Conservation (phyloP, 2,797 vertebrate genomes). For the Microchirus variegatus region DNA sequence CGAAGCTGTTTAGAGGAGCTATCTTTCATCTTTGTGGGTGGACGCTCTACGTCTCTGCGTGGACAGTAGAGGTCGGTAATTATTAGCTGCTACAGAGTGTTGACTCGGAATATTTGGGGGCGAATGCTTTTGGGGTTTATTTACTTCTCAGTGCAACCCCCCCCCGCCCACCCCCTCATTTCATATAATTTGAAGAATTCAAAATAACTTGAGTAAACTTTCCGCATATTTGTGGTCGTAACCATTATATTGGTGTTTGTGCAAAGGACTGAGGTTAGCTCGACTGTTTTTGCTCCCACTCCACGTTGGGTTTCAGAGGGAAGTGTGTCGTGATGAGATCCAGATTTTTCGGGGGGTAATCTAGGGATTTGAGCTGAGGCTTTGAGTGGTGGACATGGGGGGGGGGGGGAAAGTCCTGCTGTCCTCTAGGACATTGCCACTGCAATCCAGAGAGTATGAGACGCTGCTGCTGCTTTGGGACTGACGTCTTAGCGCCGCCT, state of each 20-base stretch:
- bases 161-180: conserved; percentile 2
- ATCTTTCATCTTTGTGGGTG: conserved; percentile 69
- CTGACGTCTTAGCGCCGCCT: too few species aligned
- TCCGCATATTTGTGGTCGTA: conserved; percentile 17
- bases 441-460: conserved; percentile 5
- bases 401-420: too few species aligned
- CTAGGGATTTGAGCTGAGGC: conserved; percentile 18
- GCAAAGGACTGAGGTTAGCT: conserved; percentile 36
- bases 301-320: conserved; percentile 66
- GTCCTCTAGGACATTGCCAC: background rate
- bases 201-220: conserved; percentile 14
- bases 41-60: conserved; percentile 41
- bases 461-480: conserved; percentile 17
- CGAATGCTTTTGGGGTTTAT: background rate
- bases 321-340: conserved; percentile 81
- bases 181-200: conserved; percentile 22
- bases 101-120: background rate
- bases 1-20: conserved; percentile 57
- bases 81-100: conserved; percentile 7
- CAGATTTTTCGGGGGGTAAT: conserved; percentile 54
- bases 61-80: conserved; percentile 27
- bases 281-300: conserved; percentile 35
- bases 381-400: conserved; percentile 13
- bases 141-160: background rate
- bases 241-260: conserved; percentile 39